Evolutionary conservation across 1,140 invertebrate species (phyloP), one percentile per base, ranked within the genome.

Genomic region (Protaetia brevitarsis): DNA sequence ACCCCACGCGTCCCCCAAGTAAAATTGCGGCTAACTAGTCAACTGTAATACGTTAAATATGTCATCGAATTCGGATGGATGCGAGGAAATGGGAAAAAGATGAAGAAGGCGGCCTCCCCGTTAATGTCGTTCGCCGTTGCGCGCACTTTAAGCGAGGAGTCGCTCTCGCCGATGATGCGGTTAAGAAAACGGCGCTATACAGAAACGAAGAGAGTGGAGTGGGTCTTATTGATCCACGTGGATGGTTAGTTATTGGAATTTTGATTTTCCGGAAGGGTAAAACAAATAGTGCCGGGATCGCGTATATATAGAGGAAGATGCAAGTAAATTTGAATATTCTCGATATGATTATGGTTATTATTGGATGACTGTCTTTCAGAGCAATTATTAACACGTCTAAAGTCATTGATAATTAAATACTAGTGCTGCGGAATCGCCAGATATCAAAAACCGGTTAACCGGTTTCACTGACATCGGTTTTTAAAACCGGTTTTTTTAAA

Each of bases 11-110:
- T 29, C 41, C 16, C 26, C 23, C 23, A n/a, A 56, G 36, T 27
- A 64, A 64, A 64, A 64, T 45, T 56, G 60, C 60, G 29, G 30
- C 19, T 36, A 62, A 62, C 29, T 62, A 62, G 30, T 36, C n/a
- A 31, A 31, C 60, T 62, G 60, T 62, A 62, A 62, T 62, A 23
- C 21, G 29, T 36, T 62, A 51, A 51, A 51, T 59, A 59, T 59
- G 29, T 31, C 29, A 59, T 29, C 10, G 57, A 59, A 29, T 59
- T 59, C 7, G 57, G 26, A 29, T 27, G 57, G 13, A 29, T 19
- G 57, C 13, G 57, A 29, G 21, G 23, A 58, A 27, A 58, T 27
- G 23, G 23, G 11, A 13, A 27, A 59, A 59, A 59, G 19, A 29
- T 19, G 57, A n/a, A 2, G 31, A 61, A 8, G 11, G 28, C 13